A percentile compares a stretch with the other conserved stretches of the same genome.
These are phyloP conservation scores for Pocillopora damicornis DNA, from an alignment of 64 coral and sea anemone species.

Conservation along the genomic window DNA sequence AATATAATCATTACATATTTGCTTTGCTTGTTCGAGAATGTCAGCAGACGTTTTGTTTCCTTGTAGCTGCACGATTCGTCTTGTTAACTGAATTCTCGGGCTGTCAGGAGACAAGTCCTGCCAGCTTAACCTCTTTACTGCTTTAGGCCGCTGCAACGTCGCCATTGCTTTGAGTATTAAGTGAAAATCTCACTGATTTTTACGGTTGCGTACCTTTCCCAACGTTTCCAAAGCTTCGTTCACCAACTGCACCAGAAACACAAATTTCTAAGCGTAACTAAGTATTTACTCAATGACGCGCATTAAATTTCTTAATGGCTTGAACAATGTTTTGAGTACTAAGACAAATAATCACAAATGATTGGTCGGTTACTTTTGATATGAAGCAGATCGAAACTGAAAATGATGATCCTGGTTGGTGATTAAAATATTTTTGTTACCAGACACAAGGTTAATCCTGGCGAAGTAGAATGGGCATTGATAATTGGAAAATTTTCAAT, in stretches of 20 bases:
- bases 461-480: background rate
- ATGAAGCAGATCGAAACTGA: background rate
- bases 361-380: background rate
- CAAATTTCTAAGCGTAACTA: background rate
- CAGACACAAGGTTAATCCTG: background rate
- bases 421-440: background rate
- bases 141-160: slow-evolving; percentile 61
- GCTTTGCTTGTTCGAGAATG: slow-evolving; percentile 71
- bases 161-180: slow-evolving; percentile 29
- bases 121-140: slow-evolving; percentile 79
- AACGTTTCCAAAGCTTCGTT: slow-evolving; percentile 2
- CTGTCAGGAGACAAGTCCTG: slow-evolving; percentile 70
- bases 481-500: no score
- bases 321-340: background rate
- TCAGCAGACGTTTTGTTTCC: slow-evolving; percentile 67
- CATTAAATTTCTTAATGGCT: slow-evolving; percentile 26
- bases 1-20: slow-evolving; percentile 67
- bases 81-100: slow-evolving; percentile 66
- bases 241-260: background rate
- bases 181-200: background rate
- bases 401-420: background rate
- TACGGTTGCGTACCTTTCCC: background rate
- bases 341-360: background rate
- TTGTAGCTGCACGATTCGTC: slow-evolving; percentile 77
- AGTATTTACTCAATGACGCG: background rate